Percentiles rank a stretch among this genome's conserved stretches.
phyloP scores from a whole-genome alignment of 2,888 invertebrate species.

The Pseudococcus jackbeardsleyi region DNA sequence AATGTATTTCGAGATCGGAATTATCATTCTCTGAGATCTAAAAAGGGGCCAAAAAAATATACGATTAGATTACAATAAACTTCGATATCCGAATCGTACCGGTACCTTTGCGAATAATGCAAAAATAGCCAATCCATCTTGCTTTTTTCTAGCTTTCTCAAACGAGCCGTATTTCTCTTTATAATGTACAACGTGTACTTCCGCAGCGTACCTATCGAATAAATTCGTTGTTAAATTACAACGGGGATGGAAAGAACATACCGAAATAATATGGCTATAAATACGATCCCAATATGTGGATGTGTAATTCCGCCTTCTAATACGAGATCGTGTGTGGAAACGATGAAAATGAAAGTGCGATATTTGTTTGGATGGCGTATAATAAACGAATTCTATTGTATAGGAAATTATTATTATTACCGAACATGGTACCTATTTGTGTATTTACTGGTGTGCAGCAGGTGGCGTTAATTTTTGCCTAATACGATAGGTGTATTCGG shows the following conservation, averaged over 20 bases:
- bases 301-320: neutral
- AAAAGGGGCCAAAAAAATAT: neutral
- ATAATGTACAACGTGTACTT: slow-evolving; percentile 85
- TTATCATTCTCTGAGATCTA: neutral
- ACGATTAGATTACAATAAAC: neutral
- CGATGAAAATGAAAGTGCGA: slow-evolving; percentile 44
- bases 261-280: neutral
- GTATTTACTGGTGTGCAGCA: slow-evolving; percentile 11
- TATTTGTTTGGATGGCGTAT: neutral
- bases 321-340: neutral
- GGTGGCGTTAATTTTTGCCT: slow-evolving; percentile 38
- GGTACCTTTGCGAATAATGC: slow-evolving; percentile 73
- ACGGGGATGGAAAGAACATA: neutral
- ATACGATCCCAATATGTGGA: neutral
- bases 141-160: slow-evolving; percentile 77
- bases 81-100: too few species aligned
- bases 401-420: slow-evolving; percentile 41
- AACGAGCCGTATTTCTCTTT: slow-evolving; percentile 79
- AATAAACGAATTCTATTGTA: slow-evolving; percentile 44
- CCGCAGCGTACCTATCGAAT: slow-evolving; percentile 77
- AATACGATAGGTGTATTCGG: neutral
- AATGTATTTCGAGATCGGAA: neutral
- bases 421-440: neutral
- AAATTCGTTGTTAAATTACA: neutral
- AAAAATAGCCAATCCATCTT: slow-evolving; percentile 79